phyloP scores from a whole-genome alignment of 2,888 invertebrate genomes.

The Apodemia duryi region DNA sequence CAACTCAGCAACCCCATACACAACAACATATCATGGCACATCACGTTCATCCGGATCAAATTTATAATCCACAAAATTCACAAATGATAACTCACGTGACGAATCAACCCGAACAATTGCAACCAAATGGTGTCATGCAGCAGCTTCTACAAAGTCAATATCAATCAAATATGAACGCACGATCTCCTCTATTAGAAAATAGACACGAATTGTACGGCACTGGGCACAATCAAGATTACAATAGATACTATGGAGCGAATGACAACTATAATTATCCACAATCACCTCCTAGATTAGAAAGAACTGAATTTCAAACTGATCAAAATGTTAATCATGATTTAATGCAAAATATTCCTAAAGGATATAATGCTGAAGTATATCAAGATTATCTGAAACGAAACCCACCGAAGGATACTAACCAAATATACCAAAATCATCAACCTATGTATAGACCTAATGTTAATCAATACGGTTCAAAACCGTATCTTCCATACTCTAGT shows the following conservation, averaged over 20 bases:
- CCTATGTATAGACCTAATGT: slow-evolving; percentile 66
- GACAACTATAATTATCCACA: slow-evolving; percentile 76
- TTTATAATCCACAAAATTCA: slow-evolving; percentile 70
- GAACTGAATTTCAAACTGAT: slow-evolving; percentile 63
- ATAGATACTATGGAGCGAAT: slow-evolving; percentile 77
- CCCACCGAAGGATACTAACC: slow-evolving; percentile 77
- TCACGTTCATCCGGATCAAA: slow-evolving; percentile 71
- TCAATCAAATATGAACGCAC: slow-evolving; percentile 68
- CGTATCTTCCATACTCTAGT: slow-evolving; percentile 72
- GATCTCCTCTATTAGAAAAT: slow-evolving; percentile 75
- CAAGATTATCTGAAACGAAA: slow-evolving; percentile 77
- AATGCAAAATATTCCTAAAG: slow-evolving; percentile 66
- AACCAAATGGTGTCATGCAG: slow-evolving; percentile 77
- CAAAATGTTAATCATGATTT: slow-evolving; percentile 69
- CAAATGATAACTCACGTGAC: slow-evolving; percentile 61
- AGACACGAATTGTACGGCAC: slow-evolving; percentile 79
- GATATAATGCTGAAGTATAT: slow-evolving; percentile 80
- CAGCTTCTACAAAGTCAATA: slow-evolving; percentile 73
- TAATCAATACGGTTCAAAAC: slow-evolving; percentile 70
- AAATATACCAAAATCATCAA: slow-evolving; percentile 79
- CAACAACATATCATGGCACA: slow-evolving; percentile 70
- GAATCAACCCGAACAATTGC: slow-evolving; percentile 62
- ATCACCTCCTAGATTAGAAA: slow-evolving; percentile 67
- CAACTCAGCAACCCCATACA: slow-evolving; percentile 77
- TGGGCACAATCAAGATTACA: slow-evolving; percentile 73